phyloP scores from a whole-genome alignment of 2,113 vertebrate species.

The Aptenodytes forsteri region DNA sequence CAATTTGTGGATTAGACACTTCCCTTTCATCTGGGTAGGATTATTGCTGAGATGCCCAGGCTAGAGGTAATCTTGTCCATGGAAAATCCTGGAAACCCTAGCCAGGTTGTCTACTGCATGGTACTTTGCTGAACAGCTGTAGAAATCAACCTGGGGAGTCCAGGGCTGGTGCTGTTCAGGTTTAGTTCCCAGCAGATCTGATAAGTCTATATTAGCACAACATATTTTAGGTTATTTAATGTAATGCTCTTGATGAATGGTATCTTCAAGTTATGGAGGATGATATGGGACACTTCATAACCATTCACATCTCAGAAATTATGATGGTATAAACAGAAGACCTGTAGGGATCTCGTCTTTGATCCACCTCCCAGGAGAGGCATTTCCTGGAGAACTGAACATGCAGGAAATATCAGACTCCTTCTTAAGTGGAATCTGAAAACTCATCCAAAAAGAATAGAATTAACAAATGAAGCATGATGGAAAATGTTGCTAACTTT shows the following conservation, averaged over 20 bases:
- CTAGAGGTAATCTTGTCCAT: background rate
- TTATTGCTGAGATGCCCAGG: background rate
- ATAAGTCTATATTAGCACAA: background rate
- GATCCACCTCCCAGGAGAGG: background rate
- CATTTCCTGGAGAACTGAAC: background rate
- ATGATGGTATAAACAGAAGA: background rate
- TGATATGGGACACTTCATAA: background rate
- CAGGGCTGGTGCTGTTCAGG: background rate
- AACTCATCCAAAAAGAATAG: background rate
- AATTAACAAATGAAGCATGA: background rate
- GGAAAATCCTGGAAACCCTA: background rate
- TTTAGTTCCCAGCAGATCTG: background rate
- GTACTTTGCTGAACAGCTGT: background rate
- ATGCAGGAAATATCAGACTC: background rate
- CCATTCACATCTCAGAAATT: background rate
- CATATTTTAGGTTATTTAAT: background rate
- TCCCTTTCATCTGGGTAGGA: background rate
- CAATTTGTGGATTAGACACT: background rate
- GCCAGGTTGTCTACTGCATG: background rate
- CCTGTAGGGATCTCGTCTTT: background rate
- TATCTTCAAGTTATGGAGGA: background rate
- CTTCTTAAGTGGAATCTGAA: background rate
- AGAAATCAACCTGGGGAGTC: background rate
- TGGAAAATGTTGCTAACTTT: background rate
- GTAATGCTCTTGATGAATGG: background rate